These are phyloP conservation scores for Rhodophaea formosa DNA, from an alignment of 2,888 invertebrate genomes.

Conservation along the genomic window DNA sequence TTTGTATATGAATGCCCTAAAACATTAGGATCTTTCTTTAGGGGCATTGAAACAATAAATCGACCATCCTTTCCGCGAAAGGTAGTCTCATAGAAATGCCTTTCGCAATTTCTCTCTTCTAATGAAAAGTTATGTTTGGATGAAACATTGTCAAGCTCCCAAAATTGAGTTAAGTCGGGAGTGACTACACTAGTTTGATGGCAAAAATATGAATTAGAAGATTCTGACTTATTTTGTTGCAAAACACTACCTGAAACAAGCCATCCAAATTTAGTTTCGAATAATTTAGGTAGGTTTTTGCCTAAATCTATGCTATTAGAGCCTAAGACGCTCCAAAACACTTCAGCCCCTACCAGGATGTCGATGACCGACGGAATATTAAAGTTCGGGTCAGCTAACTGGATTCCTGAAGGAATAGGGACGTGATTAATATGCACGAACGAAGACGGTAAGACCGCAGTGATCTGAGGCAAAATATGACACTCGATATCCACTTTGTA, in stretches of 20 bases:
- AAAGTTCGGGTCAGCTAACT: constrained; percentile 30
- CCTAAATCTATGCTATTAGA: neutral
- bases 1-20: too few species aligned
- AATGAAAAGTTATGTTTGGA: too few species aligned
- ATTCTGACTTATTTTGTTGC: neutral
- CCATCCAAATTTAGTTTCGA: neutral
- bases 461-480: constrained; percentile 20
- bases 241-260: neutral
- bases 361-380: too few species aligned
- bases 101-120: too few species aligned
- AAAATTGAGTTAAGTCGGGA: too few species aligned
- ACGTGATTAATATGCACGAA: constrained; percentile 18
- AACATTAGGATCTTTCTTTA: too few species aligned
- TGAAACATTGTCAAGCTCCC: too few species aligned
- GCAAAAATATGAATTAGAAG: neutral
- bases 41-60: too few species aligned
- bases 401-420: constrained; percentile 16
- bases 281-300: constrained; percentile 24
- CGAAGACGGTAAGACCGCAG: constrained; percentile 22
- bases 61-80: too few species aligned
- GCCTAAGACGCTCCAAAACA: constrained; percentile 19
- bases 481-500: constrained; percentile 12
- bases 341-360: constrained; percentile 25
- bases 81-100: too few species aligned
- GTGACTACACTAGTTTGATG: too few species aligned